These are phyloP conservation scores for Agrotis segetum DNA, from an alignment of 2,888 invertebrate species.

Conservation along the genomic window DNA sequence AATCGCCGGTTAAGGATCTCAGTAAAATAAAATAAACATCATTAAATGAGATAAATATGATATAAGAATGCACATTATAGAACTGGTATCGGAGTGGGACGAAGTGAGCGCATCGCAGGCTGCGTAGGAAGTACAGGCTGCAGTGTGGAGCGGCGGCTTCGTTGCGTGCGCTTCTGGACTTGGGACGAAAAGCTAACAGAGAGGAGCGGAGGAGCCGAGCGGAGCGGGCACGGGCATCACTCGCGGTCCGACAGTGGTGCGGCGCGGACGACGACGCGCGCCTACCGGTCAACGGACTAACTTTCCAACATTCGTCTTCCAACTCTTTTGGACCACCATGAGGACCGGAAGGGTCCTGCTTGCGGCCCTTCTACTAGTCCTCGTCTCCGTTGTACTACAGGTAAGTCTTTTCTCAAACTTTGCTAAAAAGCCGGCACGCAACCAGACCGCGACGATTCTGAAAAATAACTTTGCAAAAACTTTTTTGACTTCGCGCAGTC, in stretches of 20 bases:
- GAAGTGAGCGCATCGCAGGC: conserved; percentile 71
- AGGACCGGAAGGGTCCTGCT: conserved; percentile 76
- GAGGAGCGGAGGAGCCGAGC: conserved; percentile 62
- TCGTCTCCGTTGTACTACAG: conserved; percentile 70
- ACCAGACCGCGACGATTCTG: conserved; percentile 55
- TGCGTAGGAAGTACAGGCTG: conserved; percentile 69
- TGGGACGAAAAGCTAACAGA: conserved; percentile 71
- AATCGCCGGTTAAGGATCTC: not conserved
- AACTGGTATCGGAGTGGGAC: conserved; percentile 30
- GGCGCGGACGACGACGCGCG: conserved; percentile 83
- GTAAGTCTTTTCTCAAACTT: conserved; percentile 64
- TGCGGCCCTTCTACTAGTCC: conserved; percentile 77
- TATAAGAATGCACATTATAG: conserved; percentile 16
- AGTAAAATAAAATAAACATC: not conserved
- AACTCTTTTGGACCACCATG: conserved; percentile 74
- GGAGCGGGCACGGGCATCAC: conserved; percentile 69
- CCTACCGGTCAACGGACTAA: conserved; percentile 73
- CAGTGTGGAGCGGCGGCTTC: conserved; percentile 9
- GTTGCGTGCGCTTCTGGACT: conserved; percentile 67
- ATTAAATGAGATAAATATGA: not conserved
- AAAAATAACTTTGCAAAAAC: conserved; percentile 68
- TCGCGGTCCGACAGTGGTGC: conserved; percentile 83
- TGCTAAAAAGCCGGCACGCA: conserved; percentile 36
- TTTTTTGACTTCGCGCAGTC: conserved; percentile 65
- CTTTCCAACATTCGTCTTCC: conserved; percentile 77